These are phyloP conservation scores for Coluber constrictor DNA, from an alignment of 2,797 vertebrate genomes.

Conservation along the genomic window DNA sequence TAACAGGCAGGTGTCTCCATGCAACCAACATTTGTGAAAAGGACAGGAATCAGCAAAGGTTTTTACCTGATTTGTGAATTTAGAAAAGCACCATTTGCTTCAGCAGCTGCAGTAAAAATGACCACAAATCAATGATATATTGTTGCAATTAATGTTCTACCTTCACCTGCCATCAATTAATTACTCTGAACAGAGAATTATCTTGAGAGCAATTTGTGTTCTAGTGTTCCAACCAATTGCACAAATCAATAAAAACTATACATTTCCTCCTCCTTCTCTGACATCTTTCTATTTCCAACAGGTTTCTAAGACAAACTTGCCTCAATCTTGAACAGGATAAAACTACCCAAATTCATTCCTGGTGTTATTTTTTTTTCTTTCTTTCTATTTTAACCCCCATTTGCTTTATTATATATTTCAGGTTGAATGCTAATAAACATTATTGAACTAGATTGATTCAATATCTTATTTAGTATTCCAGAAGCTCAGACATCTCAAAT, in stretches of 20 bases:
- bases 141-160: conserved; percentile 41
- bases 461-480: not conserved
- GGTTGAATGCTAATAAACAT: not conserved
- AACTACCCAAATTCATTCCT: not conserved
- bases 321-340: not conserved
- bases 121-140: conserved; percentile 43
- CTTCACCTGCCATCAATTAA: conserved; percentile 48
- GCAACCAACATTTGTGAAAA: not conserved
- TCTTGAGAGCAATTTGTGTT: conserved; percentile 30
- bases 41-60: not conserved
- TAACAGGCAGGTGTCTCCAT: not conserved
- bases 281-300: not conserved
- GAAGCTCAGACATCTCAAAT: not conserved
- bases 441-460: not conserved
- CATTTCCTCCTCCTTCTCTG: not conserved
- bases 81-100: conserved; percentile 7
- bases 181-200: conserved; percentile 37
- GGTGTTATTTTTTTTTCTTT: not conserved
- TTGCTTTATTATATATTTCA: not conserved
- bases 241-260: conserved; percentile 28
- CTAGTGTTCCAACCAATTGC: conserved; percentile 34
- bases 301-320: conserved; percentile 8
- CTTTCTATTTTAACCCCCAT: not conserved
- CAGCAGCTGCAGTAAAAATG: conserved; percentile 27
- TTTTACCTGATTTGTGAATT: not conserved